Base-by-base conservation (phyloP, 2,797 vertebrate species). In the Stomatorhinus walkeri region DNA sequence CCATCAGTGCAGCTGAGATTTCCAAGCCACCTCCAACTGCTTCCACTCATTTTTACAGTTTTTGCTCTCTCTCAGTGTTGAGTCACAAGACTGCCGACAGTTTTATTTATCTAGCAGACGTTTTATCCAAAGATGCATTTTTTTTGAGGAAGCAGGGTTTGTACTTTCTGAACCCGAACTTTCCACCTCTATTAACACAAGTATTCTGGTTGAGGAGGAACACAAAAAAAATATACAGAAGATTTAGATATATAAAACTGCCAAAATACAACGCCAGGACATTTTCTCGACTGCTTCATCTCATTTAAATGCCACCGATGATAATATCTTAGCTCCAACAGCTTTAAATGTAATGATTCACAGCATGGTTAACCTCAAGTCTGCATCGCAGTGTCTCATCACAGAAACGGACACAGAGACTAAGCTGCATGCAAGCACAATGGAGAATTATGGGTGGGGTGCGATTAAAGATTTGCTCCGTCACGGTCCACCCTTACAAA, bases 261-360 rank as follows among this genome's bases (percentile, higher is more conserved):
- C 36, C 40, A 46, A 81, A 81, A 40, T 81, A 81, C n/a, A 81
- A 2, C 46, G 36, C 76, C 76, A 81, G 76, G 36, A 46, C 40
- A 46, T 46, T 81, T 46, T 46, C 76, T 81, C 36, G 40, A 81
- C 16, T 46, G 36, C 76, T 40, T 81, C 32, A 46, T 40, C 76
- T 81, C 36, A 81, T 81, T 81, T 81, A 81, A 43, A 81, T 81
- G 76, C 76, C n/a, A 81, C 19, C 2, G 76, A n/a, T 19, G 76
- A 40, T 43, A 81, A 81, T 46, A 81, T 43, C 68, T 72, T 36
- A 32, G 4, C 68, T 36, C 1, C 7, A 46, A 40, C 36, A 81
- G 76, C 76, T 81, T 81, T 81, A 81, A 81, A 81, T 72, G 28
- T 36, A 72, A 36, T 72, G 64, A 72, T 72, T 81, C 76, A 81